These are phyloP conservation scores for Rosalia funebris DNA, from an alignment of 2,888 invertebrate species.

Conservation along the genomic window DNA sequence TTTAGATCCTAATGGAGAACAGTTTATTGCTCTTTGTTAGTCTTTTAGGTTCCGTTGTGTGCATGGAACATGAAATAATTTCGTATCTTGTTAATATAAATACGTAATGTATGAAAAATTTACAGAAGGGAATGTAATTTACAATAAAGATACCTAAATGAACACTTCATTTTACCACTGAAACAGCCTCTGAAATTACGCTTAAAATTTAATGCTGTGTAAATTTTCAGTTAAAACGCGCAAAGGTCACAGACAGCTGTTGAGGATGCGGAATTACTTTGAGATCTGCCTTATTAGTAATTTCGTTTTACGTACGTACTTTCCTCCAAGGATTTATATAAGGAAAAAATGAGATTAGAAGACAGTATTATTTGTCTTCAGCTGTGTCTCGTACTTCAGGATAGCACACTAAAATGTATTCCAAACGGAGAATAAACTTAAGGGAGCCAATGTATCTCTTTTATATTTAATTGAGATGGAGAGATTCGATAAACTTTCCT, in stretches of 20 bases:
- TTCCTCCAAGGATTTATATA: neutral
- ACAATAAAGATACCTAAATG: neutral
- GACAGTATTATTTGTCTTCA: neutral
- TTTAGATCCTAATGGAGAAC: too few relatives aligned
- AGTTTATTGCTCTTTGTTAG: too few relatives aligned
- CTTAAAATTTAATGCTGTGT: constrained; percentile 13
- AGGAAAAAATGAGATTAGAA: neutral
- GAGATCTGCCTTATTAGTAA: constrained; percentile 8
- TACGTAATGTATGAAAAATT: too few relatives aligned
- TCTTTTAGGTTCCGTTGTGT: too few relatives aligned
- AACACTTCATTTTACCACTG: neutral
- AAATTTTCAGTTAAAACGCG: constrained; percentile 1
- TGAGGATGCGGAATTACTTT: neutral
- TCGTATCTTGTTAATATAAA: too few relatives aligned
- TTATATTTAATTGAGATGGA: too few relatives aligned
- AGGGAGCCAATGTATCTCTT: too few relatives aligned
- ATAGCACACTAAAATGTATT: neutral
- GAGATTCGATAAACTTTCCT: too few relatives aligned
- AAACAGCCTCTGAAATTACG: neutral
- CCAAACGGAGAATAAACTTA: too few relatives aligned
- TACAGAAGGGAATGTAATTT: too few relatives aligned
- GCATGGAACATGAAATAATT: too few relatives aligned
- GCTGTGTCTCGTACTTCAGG: neutral
- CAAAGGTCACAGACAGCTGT: constrained; percentile 4
- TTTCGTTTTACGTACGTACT: constrained; percentile 3